A percentile compares a stretch with the other conserved stretches of the same genome.
These are phyloP conservation scores for Shinisaurus crocodilurus DNA, from an alignment of 2,113 vertebrate species.

Conservation along the genomic window DNA sequence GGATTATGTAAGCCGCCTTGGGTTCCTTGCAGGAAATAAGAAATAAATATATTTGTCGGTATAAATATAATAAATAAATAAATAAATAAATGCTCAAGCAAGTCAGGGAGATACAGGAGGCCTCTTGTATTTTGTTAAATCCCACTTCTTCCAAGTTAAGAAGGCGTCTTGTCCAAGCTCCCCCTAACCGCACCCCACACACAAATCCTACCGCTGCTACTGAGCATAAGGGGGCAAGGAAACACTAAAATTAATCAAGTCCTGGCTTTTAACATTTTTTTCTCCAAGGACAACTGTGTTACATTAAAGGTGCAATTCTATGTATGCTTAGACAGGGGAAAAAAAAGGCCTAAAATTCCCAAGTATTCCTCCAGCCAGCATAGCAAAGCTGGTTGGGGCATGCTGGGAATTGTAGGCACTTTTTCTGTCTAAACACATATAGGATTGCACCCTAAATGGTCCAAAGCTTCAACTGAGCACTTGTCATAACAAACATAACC, in stretches of 20 bases:
- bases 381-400: too few relatives aligned
- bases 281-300: neutral
- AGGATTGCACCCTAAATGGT: too few relatives aligned
- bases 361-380: too few relatives aligned
- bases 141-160: neutral
- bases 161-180: neutral
- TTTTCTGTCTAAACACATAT: too few relatives aligned
- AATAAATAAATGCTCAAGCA: neutral
- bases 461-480: conserved; percentile 23
- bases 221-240: neutral
- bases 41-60: too few relatives aligned
- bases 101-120: neutral
- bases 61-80: too few relatives aligned
- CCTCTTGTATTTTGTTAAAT: neutral
- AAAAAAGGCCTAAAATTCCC: too few relatives aligned
- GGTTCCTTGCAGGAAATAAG: too few relatives aligned
- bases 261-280: neutral
- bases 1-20: too few relatives aligned
- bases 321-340: too few relatives aligned
- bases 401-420: too few relatives aligned
- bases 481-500: conserved; percentile 41
- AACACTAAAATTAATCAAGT: neutral
- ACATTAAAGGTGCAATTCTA: too few relatives aligned
- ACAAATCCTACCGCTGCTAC: neutral
- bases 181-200: neutral